Conservation (phyloP, 1,140 invertebrate genomes). For the Dolichoris vasculosae region DNA sequence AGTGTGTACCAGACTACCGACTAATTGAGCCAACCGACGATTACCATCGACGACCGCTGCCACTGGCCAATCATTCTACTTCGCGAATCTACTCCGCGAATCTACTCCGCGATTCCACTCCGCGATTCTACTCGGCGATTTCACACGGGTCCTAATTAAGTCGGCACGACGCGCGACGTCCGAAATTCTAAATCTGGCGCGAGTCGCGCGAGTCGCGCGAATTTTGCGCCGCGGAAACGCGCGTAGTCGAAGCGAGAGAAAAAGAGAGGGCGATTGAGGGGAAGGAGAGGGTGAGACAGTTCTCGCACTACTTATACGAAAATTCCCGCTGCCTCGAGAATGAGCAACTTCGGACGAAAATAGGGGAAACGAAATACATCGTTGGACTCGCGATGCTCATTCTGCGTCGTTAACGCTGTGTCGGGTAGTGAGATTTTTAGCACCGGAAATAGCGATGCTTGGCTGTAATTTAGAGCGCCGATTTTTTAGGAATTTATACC, state of each 20-base stretch:
- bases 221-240: background rate
- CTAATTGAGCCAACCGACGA: no score
- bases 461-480: background rate
- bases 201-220: background rate
- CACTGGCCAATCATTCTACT: background rate
- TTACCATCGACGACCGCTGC: background rate
- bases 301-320: conserved; percentile 15
- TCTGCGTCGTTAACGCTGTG: background rate
- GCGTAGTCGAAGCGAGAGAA: background rate
- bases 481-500: background rate
- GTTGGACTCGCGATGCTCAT: background rate
- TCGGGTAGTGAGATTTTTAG: background rate
- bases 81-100: background rate
- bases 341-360: conserved; percentile 10
- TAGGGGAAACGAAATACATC: conserved; percentile 2
- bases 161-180: background rate
- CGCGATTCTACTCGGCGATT: background rate
- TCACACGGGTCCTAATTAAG: conserved; percentile 1
- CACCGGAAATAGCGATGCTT: background rate
- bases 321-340: background rate
- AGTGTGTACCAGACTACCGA: background rate
- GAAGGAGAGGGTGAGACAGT: background rate
- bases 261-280: background rate
- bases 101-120: background rate
- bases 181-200: conserved; percentile 8